phyloP scores from a whole-genome alignment of 2,888 invertebrate species.

The Andrena bucephala region DNA sequence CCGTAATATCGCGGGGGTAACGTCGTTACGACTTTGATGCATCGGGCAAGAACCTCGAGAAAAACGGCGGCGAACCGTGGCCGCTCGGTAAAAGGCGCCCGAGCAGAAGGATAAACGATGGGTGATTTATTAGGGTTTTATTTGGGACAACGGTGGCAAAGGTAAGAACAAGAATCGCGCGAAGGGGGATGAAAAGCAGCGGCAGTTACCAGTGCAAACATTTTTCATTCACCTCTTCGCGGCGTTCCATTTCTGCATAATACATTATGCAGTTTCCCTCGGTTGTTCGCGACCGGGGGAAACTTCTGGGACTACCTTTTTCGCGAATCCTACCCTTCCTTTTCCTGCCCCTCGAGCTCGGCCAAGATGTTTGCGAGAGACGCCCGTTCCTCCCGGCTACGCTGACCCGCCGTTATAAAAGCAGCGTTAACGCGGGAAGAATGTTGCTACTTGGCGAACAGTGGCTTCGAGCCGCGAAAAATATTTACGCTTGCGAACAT shows the following conservation, averaged over 20 bases:
- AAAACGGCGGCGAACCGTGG: not conserved
- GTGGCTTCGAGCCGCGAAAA: not conserved
- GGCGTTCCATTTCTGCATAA: slow-evolving; percentile 3
- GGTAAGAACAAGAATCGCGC: not conserved
- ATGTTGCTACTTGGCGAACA: not conserved
- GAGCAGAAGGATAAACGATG: not conserved
- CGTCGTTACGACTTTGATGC: not conserved
- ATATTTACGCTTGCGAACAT: not conserved
- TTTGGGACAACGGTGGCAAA: not conserved
- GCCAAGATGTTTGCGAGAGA: not conserved
- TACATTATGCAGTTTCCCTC: slow-evolving; percentile 19
- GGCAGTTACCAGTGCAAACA: not conserved
- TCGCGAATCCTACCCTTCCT: not conserved
- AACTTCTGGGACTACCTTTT: slow-evolving; percentile 3
- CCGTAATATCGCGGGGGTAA: not conserved
- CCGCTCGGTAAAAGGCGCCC: not conserved
- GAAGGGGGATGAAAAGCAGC: not conserved
- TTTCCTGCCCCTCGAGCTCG: not conserved
- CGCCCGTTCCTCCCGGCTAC: too few relatives aligned
- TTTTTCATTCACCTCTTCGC: not conserved
- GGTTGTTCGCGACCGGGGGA: not conserved
- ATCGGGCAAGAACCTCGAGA: not conserved
- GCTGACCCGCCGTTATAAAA: not conserved
- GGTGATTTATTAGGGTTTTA: slow-evolving; percentile 5
- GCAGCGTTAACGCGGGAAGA: slow-evolving; percentile 2